Percentiles rank a stretch among this genome's conserved stretches.
Conservation (phyloP, 1,140 invertebrate genomes). For the Aculops lycopersici region DNA sequence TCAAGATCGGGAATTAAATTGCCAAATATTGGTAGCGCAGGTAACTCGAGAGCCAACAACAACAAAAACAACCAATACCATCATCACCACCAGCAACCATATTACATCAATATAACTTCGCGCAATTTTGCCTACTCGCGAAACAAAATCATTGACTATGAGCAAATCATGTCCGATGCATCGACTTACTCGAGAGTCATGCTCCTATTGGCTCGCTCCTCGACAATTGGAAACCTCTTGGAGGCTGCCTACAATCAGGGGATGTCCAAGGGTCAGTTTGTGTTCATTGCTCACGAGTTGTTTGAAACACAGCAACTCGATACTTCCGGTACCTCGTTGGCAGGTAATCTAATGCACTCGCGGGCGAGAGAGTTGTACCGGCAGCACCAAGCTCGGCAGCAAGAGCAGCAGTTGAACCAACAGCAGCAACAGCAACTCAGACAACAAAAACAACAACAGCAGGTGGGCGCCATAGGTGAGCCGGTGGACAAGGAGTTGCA, state of each 20-base stretch:
- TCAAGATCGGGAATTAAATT: too few relatives aligned
- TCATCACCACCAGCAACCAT: too few relatives aligned
- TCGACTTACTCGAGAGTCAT: neutral
- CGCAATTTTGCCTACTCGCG: neutral
- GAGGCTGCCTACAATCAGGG: neutral
- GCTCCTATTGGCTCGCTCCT: neutral
- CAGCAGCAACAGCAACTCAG: too few relatives aligned
- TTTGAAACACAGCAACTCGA: neutral
- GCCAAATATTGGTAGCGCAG: neutral
- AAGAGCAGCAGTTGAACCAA: too few relatives aligned
- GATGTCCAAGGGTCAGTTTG: neutral
- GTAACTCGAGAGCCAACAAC: neutral
- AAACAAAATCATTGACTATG: neutral
- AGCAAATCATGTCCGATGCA: neutral
- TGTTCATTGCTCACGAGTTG: neutral
- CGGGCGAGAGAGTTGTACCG: too few relatives aligned
- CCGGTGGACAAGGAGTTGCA: too few relatives aligned
- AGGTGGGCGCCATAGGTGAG: too few relatives aligned
- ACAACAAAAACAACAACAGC: too few relatives aligned
- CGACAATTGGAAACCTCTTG: neutral
- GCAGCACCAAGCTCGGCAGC: too few relatives aligned
- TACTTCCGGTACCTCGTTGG: too few relatives aligned
- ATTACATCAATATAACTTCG: neutral
- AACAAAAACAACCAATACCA: neutral
- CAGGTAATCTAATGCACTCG: too few relatives aligned